Evolutionary conservation across 2,888 invertebrate species (phyloP), one percentile per base, ranked within the genome.

Genomic region (Seira ritae): DNA sequence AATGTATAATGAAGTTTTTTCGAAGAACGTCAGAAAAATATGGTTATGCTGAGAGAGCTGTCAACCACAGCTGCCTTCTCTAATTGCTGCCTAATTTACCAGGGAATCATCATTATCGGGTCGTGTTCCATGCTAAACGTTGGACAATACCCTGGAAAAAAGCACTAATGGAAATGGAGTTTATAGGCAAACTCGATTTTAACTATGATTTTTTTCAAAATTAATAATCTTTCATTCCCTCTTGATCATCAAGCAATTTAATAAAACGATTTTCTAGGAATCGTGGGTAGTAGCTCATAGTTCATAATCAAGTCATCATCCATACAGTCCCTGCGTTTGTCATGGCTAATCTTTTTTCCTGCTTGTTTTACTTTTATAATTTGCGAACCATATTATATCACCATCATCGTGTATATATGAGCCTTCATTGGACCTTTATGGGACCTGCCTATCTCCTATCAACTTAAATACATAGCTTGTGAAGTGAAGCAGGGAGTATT

Each of bases 81-180:
- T 85, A 86, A 85, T 87, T 87, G 76, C 87, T 75, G 75, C 81
- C 86, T 86, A 81, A 84, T 81, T 84, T 84, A 81, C 1, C 10
- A 60, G 71, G 50, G 60, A 71, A 37, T 46, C 60, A 65, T 65
- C n/a, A 22, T 19, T 17, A 65, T 22, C 10, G 12, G 8, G 22
- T 65, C 10, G 22, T 20, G 10, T 65, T 4, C 65, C n/a, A 17
- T 50, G 17, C 15, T 17, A 65, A 15, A 17, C 65, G 1, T 17
- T 65, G 12, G 22, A 22, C 22, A 15, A 12, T 17, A 10, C 12
- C 46, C 20, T 20, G 3, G 20, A 15, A 15, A 50, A 50, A 50
- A 65, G 2, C 19, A 65, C 37, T 69, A 37, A 10, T 22, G 42
- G 55, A 71, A 24, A 68, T 20, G 50, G 50, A 50, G 50, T 19